Evolutionary conservation across 2,888 invertebrate species (phyloP).

Genomic region (Halictus ligatus): DNA sequence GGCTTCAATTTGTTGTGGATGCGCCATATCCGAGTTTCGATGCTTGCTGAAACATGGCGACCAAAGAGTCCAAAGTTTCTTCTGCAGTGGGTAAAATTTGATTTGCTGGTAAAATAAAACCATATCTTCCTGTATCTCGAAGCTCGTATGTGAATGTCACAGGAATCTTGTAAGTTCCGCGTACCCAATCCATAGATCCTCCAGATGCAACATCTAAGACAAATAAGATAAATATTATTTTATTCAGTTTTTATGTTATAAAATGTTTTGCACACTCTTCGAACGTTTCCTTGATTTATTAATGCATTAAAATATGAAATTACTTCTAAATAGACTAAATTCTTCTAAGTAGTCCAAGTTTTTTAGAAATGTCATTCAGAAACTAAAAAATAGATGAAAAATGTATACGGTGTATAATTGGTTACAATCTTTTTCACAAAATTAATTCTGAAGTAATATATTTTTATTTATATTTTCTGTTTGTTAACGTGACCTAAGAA

Average conservation of each 20-base stretch:
- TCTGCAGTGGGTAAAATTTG: slow-evolving; percentile 89
- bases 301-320: too few species aligned
- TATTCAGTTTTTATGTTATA: neutral
- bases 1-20: neutral
- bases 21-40: slow-evolving; percentile 59
- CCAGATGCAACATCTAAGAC: slow-evolving; percentile 89
- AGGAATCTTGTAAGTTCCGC: slow-evolving; percentile 88
- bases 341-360: too few species aligned
- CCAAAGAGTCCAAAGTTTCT: slow-evolving; percentile 87
- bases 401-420: too few species aligned
- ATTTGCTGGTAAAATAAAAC: slow-evolving; percentile 89
- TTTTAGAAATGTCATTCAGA: too few species aligned
- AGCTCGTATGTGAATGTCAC: slow-evolving; percentile 90
- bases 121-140: slow-evolving; percentile 87
- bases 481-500: too few species aligned
- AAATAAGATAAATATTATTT: neutral
- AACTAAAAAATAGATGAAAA: too few species aligned
- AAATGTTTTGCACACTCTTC: too few species aligned
- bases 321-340: too few species aligned
- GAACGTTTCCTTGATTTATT: too few species aligned
- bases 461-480: too few species aligned
- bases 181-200: slow-evolving; percentile 91
- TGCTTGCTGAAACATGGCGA: slow-evolving; percentile 83
- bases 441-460: too few species aligned
- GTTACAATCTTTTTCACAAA: too few species aligned